Evolutionary conservation across 2,797 vertebrate species (phyloP).

Genomic region (Petrocephalus schoutedeni): DNA sequence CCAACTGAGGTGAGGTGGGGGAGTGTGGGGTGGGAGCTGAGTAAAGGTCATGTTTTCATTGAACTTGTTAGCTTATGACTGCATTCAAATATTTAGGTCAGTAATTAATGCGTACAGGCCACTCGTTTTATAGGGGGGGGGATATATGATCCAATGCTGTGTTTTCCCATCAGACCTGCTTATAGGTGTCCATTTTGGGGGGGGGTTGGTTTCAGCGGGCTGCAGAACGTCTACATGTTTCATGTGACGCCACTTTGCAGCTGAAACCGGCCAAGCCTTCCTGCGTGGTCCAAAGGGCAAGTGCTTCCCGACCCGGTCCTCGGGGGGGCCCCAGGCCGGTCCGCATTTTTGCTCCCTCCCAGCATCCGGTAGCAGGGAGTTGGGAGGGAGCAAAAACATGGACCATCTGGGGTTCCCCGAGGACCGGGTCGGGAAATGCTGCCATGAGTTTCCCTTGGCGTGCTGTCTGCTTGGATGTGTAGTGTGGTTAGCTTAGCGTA

Average conservation of each 20-base stretch:
- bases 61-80: conserved; percentile 32
- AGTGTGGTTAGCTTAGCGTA: conserved; percentile 69
- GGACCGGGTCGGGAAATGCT: background rate
- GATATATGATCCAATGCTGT: conserved; percentile 23
- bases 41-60: conserved; percentile 19
- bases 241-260: conserved; percentile 55
- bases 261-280: conserved; percentile 60
- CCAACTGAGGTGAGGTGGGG: conserved; percentile 31
- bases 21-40: background rate
- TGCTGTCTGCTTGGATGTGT: conserved; percentile 78
- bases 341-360: background rate
- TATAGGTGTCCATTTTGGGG: conserved; percentile 29
- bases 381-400: background rate
- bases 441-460: conserved; percentile 46
- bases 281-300: conserved; percentile 44
- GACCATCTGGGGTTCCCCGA: background rate
- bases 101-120: conserved; percentile 34
- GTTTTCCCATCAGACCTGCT: conserved; percentile 34
- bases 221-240: conserved; percentile 60
- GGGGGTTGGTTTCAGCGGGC: conserved; percentile 38
- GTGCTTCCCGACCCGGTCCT: background rate
- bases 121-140: conserved; percentile 28
- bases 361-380: background rate
- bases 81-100: conserved; percentile 41
- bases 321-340: background rate